These are phyloP conservation scores for Propithecus perrieri DNA, from an alignment of 2,797 vertebrate genomes.

Conservation along the genomic window DNA sequence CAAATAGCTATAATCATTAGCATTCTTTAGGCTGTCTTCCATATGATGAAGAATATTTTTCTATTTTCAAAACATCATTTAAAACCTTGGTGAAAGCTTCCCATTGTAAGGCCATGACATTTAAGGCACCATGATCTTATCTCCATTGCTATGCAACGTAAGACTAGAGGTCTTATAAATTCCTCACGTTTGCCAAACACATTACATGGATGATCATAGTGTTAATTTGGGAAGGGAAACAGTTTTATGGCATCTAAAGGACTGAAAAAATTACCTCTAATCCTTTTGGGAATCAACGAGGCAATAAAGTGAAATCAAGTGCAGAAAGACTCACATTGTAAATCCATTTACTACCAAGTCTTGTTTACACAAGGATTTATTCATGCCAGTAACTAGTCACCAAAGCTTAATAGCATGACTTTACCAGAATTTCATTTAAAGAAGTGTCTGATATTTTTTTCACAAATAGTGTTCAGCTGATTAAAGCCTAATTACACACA, in stretches of 20 bases:
- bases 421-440: slow-evolving; percentile 84
- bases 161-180: slow-evolving; percentile 52
- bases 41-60: neutral
- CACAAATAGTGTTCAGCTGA: slow-evolving; percentile 82
- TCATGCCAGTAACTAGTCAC: slow-evolving; percentile 88
- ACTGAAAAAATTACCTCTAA: slow-evolving; percentile 94
- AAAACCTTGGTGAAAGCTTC: slow-evolving; percentile 7
- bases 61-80: slow-evolving; percentile 46
- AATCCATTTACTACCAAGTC: slow-evolving; percentile 90
- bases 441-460: slow-evolving; percentile 81
- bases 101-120: slow-evolving; percentile 64
- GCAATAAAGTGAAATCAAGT: slow-evolving; percentile 95
- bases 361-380: slow-evolving; percentile 89
- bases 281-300: slow-evolving; percentile 93
- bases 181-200: slow-evolving; percentile 62
- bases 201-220: slow-evolving; percentile 60
- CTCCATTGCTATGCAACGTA: slow-evolving; percentile 57
- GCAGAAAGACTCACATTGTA: slow-evolving; percentile 90
- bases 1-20: neutral
- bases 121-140: slow-evolving; percentile 76
- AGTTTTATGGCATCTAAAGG: slow-evolving; percentile 92
- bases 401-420: slow-evolving; percentile 88
- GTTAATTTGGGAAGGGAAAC: slow-evolving; percentile 89
- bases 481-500: slow-evolving; percentile 80
- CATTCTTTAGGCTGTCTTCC: neutral